Conservation (phyloP, 2,113 vertebrate species). For the Crocuta crocuta region DNA sequence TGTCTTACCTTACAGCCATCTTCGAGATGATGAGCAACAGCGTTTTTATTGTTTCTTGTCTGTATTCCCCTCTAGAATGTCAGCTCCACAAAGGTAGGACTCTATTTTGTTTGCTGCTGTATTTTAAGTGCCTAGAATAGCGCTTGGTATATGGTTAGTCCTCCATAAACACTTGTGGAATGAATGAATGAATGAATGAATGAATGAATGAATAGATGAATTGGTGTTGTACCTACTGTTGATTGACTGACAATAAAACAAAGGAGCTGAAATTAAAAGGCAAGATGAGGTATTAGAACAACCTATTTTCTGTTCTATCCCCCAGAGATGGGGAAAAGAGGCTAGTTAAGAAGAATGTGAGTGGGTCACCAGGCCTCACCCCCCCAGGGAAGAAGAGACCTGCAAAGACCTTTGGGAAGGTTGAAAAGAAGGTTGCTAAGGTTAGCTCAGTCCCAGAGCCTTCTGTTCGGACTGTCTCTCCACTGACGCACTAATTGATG, state of each 20-base stretch:
- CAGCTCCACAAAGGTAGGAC: background rate
- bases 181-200: background rate
- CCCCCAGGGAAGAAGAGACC: background rate
- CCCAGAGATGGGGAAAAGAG: background rate
- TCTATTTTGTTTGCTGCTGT: background rate
- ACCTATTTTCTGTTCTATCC: background rate
- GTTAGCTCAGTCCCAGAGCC: background rate
- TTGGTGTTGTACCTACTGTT: background rate
- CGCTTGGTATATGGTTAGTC: background rate
- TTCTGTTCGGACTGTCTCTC: background rate
- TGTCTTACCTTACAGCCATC: background rate
- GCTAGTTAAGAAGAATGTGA: background rate
- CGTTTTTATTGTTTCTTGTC: background rate
- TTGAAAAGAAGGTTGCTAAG: background rate
- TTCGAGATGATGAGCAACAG: background rate
- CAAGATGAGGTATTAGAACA: background rate
- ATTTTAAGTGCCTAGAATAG: background rate
- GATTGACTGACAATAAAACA: background rate
- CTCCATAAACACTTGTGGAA: background rate
- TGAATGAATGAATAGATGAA: background rate
- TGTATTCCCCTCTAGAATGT: background rate
- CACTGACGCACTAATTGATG: slow-evolving; percentile 1
- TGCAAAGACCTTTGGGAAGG: background rate
- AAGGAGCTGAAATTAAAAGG: slow-evolving; percentile 17
- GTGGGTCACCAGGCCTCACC: background rate